Base-by-base conservation (phyloP, 1,140 invertebrate species). In the Neodiprion virginianus region DNA sequence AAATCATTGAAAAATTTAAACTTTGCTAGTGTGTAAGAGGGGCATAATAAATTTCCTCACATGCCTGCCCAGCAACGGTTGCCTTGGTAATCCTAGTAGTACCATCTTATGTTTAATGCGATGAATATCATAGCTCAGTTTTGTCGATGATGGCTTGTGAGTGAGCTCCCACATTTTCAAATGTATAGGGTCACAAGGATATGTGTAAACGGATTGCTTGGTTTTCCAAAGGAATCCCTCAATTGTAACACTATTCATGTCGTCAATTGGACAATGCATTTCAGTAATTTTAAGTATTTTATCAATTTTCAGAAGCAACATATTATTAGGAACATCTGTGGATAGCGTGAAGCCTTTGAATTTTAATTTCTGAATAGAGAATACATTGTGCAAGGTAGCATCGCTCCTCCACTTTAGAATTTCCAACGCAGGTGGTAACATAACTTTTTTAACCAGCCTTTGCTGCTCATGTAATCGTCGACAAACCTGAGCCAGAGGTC, bases 151-250 rank as follows among this genome's bases (percentile, higher is more conserved):
- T 21, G 50, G 14, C 9, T 53, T 53, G 50, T 53, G 9, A 10
- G 50, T 53, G 50, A 49, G 48, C 49, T 74, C 53, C 65, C 72
- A 74, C 72, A 74, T 74, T 48, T 69, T 23, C n/a, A 74, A 49
- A 48, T 50, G 72, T 10, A 4, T 68, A 17, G 65, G 68, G 68
- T 74, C 53, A 69, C 67, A 74, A 40, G 65, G 72, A 48, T 68
- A 74, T 17, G 72, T 68, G n/a, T 67, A 74, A 8, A 74, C 68
- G 10, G 72, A 53, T 21, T 21, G 50, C 50, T 14, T 53, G 9
- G 9, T 53, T 53, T 53, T 53, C 50, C 50, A 53, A 9, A 53
- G 9, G 14, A 14, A 53, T 14, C 50, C 50, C 14, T 53, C 50
- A 53, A 48, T 74, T 68, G 14, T 17, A 47, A 14, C 48, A 28